Conservation (phyloP, 2,888 invertebrate genomes). For the Hydroisotoma schaefferi region DNA sequence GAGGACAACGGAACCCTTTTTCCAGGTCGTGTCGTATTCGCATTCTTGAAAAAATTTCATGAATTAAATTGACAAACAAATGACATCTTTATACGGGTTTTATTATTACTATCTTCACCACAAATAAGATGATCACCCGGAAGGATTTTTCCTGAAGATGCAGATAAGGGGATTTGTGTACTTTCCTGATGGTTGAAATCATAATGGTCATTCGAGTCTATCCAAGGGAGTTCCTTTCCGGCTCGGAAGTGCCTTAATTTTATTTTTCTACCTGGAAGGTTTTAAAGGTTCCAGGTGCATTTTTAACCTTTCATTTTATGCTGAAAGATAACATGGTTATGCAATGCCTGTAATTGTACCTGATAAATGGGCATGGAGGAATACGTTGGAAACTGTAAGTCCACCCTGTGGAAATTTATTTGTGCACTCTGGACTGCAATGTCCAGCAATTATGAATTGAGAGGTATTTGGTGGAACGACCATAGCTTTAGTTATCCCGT, state of each 20-base stretch:
- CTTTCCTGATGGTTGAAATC: constrained; percentile 32
- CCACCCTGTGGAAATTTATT: constrained; percentile 58
- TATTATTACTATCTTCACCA: no score
- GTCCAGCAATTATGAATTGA: constrained; percentile 71
- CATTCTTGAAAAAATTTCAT: no score
- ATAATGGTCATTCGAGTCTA: constrained; percentile 24
- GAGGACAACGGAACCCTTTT: background rate
- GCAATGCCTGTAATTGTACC: no score
- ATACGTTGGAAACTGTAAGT: constrained; percentile 75
- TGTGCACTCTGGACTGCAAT: constrained; percentile 74
- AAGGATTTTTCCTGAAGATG: constrained; percentile 8
- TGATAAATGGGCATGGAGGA: constrained; percentile 71
- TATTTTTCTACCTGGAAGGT: constrained; percentile 18
- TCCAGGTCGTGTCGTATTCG: background rate
- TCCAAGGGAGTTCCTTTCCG: constrained; percentile 29
- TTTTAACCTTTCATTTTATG: background rate
- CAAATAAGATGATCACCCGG: constrained; percentile 34
- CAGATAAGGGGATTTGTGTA: constrained; percentile 18
- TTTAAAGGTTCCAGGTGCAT: background rate
- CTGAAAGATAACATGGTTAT: background rate
- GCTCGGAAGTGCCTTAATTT: constrained; percentile 31
- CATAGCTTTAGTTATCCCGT: constrained; percentile 72
- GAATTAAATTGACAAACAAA: no score
- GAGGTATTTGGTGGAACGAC: constrained; percentile 76
- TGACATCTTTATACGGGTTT: background rate